These are phyloP conservation scores for Podiceps cristatus DNA, from an alignment of 2,113 vertebrate genomes.

Conservation along the genomic window DNA sequence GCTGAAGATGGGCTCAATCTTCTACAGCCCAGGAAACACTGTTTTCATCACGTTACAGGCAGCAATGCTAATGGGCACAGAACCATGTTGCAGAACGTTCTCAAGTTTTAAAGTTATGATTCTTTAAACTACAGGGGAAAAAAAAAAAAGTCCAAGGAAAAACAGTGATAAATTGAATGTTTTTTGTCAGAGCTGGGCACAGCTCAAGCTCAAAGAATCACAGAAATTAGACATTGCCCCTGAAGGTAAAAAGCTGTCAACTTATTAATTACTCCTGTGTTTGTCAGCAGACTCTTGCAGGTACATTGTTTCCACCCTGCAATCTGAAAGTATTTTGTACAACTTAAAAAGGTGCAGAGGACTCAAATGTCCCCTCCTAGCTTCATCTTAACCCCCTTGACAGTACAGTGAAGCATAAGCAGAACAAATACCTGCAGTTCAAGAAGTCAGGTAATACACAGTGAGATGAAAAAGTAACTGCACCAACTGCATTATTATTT, in stretches of 20 bases:
- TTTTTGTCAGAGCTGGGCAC: background rate
- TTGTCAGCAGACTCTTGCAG: background rate
- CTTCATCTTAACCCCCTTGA: background rate
- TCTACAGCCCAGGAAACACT: background rate
- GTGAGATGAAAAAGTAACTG: background rate
- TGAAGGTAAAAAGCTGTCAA: background rate
- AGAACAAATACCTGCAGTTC: background rate
- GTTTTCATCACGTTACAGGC: background rate
- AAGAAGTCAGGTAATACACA: background rate
- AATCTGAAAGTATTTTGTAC: background rate
- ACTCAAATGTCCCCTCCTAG: background rate
- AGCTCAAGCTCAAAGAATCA: background rate
- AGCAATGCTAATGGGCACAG: background rate
- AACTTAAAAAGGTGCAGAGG: background rate
- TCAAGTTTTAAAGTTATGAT: background rate
- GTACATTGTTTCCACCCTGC: background rate
- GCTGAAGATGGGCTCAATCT: background rate
- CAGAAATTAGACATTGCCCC: background rate
- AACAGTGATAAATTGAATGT: background rate
- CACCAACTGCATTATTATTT: background rate
- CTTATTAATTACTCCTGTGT: background rate
- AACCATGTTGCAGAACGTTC: background rate
- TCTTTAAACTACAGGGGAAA: background rate
- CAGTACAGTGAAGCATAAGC: background rate
- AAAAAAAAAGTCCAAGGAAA: background rate